These are phyloP conservation scores for Cantharis lateralis DNA, from an alignment of 2,888 invertebrate genomes.

Conservation along the genomic window DNA sequence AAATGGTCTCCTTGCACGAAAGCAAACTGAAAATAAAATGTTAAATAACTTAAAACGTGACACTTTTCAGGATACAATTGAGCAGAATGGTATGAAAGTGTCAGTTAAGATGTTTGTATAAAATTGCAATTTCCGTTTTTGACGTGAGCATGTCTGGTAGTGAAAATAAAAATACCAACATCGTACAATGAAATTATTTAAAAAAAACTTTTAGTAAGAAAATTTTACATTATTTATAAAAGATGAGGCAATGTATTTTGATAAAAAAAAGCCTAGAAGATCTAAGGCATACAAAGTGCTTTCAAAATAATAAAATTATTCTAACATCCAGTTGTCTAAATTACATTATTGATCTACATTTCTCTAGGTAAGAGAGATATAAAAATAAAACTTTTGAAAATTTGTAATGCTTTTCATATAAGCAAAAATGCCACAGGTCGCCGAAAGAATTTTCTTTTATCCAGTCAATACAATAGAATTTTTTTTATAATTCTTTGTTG, in stretches of 20 bases:
- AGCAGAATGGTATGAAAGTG: background rate
- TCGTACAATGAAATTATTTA: background rate
- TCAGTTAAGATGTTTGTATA: background rate
- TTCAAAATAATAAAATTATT: background rate
- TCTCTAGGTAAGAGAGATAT: background rate
- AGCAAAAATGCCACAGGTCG: background rate
- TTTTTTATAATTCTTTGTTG: background rate
- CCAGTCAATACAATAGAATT: background rate
- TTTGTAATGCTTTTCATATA: background rate
- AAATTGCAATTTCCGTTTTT: background rate
- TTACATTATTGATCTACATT: background rate
- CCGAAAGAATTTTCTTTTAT: background rate
- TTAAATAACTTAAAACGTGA: background rate
- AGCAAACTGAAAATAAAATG: background rate
- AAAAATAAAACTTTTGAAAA: background rate
- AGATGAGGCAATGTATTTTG: background rate
- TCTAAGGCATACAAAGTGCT: background rate
- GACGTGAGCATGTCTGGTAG: background rate
- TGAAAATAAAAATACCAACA: background rate
- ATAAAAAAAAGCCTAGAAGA: background rate
- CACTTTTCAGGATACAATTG: background rate
- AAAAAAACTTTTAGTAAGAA: background rate
- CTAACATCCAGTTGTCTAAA: background rate
- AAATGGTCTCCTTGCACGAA: background rate
- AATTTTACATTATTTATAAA: background rate